These are phyloP conservation scores for Bucco capensis DNA, from an alignment of 2,113 vertebrate species.

Conservation along the genomic window DNA sequence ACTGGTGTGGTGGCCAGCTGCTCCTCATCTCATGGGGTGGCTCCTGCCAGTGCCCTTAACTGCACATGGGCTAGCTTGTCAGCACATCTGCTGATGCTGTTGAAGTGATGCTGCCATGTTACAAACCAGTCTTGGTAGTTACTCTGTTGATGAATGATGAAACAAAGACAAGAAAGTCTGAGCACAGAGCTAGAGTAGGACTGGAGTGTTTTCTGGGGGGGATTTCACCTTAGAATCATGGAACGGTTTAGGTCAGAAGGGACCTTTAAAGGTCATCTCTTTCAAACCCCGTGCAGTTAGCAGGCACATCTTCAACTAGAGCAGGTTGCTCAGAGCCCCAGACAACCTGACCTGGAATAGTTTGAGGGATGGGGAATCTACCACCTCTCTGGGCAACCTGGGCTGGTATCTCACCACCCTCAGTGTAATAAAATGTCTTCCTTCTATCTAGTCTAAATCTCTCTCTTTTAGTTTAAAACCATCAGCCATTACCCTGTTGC, in stretches of 20 bases:
- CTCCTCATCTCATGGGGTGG: fast-evolving
- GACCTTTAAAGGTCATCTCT: neutral
- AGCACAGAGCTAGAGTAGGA: neutral
- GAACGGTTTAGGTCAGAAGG: neutral
- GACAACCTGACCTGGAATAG: neutral
- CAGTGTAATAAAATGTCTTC: neutral
- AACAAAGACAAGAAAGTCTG: neutral
- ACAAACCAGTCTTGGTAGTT: neutral
- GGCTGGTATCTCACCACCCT: neutral
- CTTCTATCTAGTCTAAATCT: neutral
- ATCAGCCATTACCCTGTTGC: neutral
- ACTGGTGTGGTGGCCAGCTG: fast-evolving
- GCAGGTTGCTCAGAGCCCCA: neutral
- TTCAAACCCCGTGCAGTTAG: too few relatives aligned
- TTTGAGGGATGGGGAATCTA: neutral
- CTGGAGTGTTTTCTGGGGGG: too few relatives aligned
- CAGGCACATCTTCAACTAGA: neutral
- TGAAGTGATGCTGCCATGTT: fast-evolving
- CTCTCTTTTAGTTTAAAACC: neutral
- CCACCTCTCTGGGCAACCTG: neutral
- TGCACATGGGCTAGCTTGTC: fast-evolving
- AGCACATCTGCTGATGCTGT: fast-evolving
- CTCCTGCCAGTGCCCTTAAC: neutral
- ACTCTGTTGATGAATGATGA: neutral
- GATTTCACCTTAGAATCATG: neutral